These are phyloP conservation scores for Micoletzkya japonica DNA, from an alignment of 2,888 invertebrate genomes.

Conservation along the genomic window DNA sequence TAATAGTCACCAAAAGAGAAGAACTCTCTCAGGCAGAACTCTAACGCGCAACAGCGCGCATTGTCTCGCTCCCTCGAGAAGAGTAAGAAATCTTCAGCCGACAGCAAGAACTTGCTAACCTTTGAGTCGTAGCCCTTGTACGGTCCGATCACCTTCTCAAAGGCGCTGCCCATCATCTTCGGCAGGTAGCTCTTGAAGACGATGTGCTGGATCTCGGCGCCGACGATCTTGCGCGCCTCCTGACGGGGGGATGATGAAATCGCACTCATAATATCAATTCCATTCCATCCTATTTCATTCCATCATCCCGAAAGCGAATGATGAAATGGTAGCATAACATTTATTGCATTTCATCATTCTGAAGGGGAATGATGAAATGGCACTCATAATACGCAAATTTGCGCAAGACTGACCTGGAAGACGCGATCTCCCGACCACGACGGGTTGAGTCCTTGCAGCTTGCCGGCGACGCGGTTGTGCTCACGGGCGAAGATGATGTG, in stretches of 20 bases:
- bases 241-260: constrained; percentile 67
- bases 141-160: constrained; percentile 76
- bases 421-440: constrained; percentile 87
- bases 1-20: too few relatives aligned
- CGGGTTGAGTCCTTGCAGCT: constrained; percentile 79
- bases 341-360: too few relatives aligned
- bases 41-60: too few relatives aligned
- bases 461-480: constrained; percentile 84
- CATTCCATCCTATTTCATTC: too few relatives aligned
- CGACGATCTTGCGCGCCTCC: constrained; percentile 80
- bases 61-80: too few relatives aligned
- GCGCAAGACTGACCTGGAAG: constrained; percentile 72
- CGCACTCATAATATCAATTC: neutral
- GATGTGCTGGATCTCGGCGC: constrained; percentile 73
- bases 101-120: constrained; percentile 6
- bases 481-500: constrained; percentile 79
- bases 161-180: constrained; percentile 76
- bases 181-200: constrained; percentile 77
- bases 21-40: too few relatives aligned
- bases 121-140: constrained; percentile 82
- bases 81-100: too few relatives aligned
- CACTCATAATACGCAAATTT: too few relatives aligned
- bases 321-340: too few relatives aligned
- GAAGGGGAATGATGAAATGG: neutral
- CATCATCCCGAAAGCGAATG: too few relatives aligned